A percentile compares a stretch with the other conserved stretches of the same genome.
Evolutionary conservation across 2,888 invertebrate genomes (phyloP).

Genomic region (Caenorhabditis wallacei): DNA sequence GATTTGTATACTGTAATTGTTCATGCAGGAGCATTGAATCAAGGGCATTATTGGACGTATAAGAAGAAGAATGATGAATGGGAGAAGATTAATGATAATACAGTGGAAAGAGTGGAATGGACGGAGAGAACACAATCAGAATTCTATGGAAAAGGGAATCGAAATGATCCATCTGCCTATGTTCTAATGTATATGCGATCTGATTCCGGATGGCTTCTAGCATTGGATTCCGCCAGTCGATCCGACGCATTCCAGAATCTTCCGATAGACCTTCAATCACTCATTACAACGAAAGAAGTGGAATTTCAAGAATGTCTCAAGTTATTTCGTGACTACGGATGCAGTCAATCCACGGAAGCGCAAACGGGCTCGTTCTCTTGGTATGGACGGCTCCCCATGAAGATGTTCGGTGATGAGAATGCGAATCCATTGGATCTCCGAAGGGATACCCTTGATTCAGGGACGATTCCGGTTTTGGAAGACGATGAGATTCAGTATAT

Average conservation of each 20-base stretch:
- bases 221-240: slow-evolving; percentile 9
- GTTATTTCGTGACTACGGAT: slow-evolving; percentile 4
- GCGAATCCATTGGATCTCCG: slow-evolving; percentile 16
- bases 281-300: not conserved
- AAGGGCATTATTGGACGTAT: slow-evolving; percentile 69
- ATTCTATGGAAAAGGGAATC: slow-evolving; percentile 28
- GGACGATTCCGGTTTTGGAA: not conserved
- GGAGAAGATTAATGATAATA: slow-evolving; percentile 53
- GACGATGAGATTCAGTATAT: not conserved
- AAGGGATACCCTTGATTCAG: not conserved
- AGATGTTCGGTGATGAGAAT: slow-evolving; percentile 14
- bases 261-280: slow-evolving; percentile 28
- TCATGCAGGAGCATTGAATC: slow-evolving; percentile 63
- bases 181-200: slow-evolving; percentile 38
- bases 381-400: slow-evolving; percentile 8
- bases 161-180: slow-evolving; percentile 42
- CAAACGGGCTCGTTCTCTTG: slow-evolving; percentile 15
- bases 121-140: slow-evolving; percentile 7
- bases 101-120: slow-evolving; percentile 19
- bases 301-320: not conserved
- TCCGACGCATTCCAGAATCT: not conserved
- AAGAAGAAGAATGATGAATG: slow-evolving; percentile 6
- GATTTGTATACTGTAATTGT: slow-evolving; percentile 60
- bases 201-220: slow-evolving; percentile 27
- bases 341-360: not conserved